Percentiles rank a stretch among this genome's conserved stretches.
These are phyloP conservation scores for Hydrozoanthus tunicans DNA, from an alignment of 64 coral and sea anemone genomes.

Conservation along the genomic window DNA sequence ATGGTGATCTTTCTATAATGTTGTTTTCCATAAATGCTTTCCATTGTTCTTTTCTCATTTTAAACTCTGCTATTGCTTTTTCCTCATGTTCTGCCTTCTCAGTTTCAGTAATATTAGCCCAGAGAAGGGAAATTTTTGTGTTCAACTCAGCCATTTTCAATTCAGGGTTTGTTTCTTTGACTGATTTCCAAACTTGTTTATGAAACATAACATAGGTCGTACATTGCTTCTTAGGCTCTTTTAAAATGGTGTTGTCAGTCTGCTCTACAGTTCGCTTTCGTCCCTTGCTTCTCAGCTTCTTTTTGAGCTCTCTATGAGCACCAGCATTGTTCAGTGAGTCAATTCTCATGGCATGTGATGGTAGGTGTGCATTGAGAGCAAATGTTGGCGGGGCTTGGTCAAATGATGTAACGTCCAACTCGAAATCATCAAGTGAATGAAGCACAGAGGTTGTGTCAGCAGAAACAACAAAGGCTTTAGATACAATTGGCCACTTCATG, in stretches of 20 bases:
- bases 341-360: slow-evolving; percentile 25
- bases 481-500: slow-evolving; percentile 65
- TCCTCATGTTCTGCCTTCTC: slow-evolving; percentile 7
- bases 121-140: slow-evolving; percentile 24
- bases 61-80: slow-evolving; percentile 34
- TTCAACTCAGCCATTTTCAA: slow-evolving; percentile 30
- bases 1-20: slow-evolving; percentile 6
- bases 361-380: slow-evolving; percentile 10
- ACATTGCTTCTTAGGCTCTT: slow-evolving; percentile 50
- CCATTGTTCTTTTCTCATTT: slow-evolving; percentile 5
- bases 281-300: slow-evolving; percentile 20
- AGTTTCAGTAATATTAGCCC: slow-evolving; percentile 5
- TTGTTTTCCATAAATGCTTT: not conserved
- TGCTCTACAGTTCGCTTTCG: not conserved
- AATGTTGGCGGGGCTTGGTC: slow-evolving; percentile 14
- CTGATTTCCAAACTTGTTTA: not conserved
- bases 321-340: slow-evolving; percentile 34
- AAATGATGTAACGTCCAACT: slow-evolving; percentile 46
- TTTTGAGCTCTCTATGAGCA: slow-evolving; percentile 59
- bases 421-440: slow-evolving; percentile 26
- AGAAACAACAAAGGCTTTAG: slow-evolving; percentile 55
- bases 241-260: not conserved
- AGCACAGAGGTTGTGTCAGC: slow-evolving; percentile 5
- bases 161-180: slow-evolving; percentile 12
- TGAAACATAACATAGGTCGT: slow-evolving; percentile 57